Base-by-base conservation (phyloP, 1,140 invertebrate genomes). In the Heliconius hewitsoni region DNA sequence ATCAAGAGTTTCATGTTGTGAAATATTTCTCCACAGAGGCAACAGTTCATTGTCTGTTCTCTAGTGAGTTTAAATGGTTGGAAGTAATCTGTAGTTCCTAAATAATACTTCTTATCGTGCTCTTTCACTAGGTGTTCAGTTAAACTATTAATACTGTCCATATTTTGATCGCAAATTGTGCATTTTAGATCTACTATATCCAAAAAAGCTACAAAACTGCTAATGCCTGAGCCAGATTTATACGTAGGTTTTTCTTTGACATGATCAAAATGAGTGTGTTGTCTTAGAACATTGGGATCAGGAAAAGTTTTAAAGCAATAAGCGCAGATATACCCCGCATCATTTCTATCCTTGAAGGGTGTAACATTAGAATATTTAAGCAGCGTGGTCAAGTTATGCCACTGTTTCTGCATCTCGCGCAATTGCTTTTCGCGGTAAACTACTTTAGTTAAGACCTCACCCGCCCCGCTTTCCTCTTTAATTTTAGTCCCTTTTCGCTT, bases 371-470 rank as follows among this genome's bases (percentile, higher is more conserved):
- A 92, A 76, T 87, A 89, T 76, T 92, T 93, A 8, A 94, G 85
- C 18, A 94, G 75, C 0, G 89, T 91, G 19, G 85, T 91, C 39
- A 94, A 78, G 81, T 94, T 94, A 77, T 93, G 91, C 89, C 89
- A 93, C 85, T 93, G 92, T 81, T 93, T 94, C 84, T 92, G 89
- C 90, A 92, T 91, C 84, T 94, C 93, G 4, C 91, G 85, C 30
- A 91, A 74, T 83, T 90, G 87, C 83, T 90, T 92, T 82, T 89
- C 89, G 60, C 86, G 85, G 52, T 82, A 86, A 39, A 88, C 79
- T 80, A 85, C 80, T 70, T 84, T 87, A 85, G 85, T 83, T 75
- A 86, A 80, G 6, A 81, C 75, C 71, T 82, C 81, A 77, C 73
- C 81, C 60, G 82, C 81, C 73, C 83, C 86, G 71, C 75, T 83